Base-by-base conservation (phyloP, 2,888 invertebrate species). In the Papilio elwesi region DNA sequence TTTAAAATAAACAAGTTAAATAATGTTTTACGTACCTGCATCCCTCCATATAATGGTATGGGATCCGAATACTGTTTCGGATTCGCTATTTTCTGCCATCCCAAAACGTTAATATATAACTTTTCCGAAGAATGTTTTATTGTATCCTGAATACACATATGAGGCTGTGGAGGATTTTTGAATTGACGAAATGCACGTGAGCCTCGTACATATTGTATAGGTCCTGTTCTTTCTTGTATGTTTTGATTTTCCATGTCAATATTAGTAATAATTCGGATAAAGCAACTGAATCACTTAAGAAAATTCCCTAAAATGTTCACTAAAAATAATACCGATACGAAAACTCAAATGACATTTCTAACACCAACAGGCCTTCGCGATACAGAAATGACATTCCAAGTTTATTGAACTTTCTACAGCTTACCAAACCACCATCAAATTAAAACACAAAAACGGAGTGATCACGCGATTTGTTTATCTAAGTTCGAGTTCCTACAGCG, bases 101-200 rank as follows among this genome's bases (percentile, higher is more conserved):
- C 96, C 66, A 96, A 85, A 55, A 96, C 96, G 85, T 96, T 96
- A 76, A 96, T 95, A 78, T 92, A 95, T 53, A 95, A 84, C 80
- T 95, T 95, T 74, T 95, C 94, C 0, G 93, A 88, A 26, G 94
- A 93, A 78, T 95, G 95, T 77, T 94, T 94, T 84, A 96, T 94
- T 9, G 94, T 94, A 76, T 95, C 95, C 79, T 95, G 94, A 80
- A 96, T 95, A 86, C 96, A 96, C 96, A 96, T 96, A 87, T 96
- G 96, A 12, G 96, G 96, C 78, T 96, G 96, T 2, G 96, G 96
- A 66, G 96, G 96, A 87, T 96, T 96, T 85, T 96, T 96, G 78
- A 96, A 96, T 81, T 95, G 95, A 70, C 96, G 94, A 85, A 95
- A 95, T 75, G 95, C 95, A 82, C 95, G 88, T 47, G 95, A 95